These are phyloP conservation scores for Eristalis tenax DNA, from an alignment of 2,888 invertebrate species.

Conservation along the genomic window DNA sequence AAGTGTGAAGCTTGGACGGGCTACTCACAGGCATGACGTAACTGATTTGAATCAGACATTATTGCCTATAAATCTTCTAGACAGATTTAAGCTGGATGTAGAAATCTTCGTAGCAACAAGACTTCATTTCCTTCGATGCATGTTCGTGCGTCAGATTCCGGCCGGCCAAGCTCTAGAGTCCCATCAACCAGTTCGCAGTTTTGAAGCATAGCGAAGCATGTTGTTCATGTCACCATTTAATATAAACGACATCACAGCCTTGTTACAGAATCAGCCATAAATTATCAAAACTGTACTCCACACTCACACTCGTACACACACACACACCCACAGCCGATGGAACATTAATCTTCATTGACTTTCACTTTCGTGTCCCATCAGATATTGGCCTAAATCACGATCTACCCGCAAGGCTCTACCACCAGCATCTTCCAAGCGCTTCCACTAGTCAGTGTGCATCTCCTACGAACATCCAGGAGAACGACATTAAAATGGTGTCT, in stretches of 20 bases:
- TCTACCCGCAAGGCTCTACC: constrained; percentile 7
- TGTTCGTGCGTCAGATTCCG: not conserved
- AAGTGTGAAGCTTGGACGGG: too few relatives aligned
- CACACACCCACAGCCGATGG: not conserved
- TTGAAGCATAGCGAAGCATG: not conserved
- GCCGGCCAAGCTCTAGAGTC: not conserved
- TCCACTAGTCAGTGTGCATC: constrained; percentile 6
- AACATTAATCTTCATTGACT: constrained; percentile 60
- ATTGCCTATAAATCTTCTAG: too few relatives aligned
- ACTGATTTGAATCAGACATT: too few relatives aligned
- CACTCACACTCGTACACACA: not conserved
- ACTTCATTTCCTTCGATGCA: too few relatives aligned
- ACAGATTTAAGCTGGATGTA: too few relatives aligned
- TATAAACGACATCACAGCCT: constrained; percentile 5
- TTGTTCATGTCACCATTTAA: constrained; percentile 1
- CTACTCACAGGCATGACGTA: too few relatives aligned
- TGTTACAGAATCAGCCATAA: constrained; percentile 15
- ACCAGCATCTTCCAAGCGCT: not conserved
- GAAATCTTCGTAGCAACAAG: too few relatives aligned
- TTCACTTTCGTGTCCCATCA: constrained; percentile 65
- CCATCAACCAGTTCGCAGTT: not conserved
- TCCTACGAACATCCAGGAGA: not conserved
- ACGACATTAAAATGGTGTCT: constrained; percentile 66
- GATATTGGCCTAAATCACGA: constrained; percentile 62
- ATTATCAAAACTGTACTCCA: constrained; percentile 21